Conservation (phyloP, 2,113 vertebrate genomes). For the Corythornis cristatus region DNA sequence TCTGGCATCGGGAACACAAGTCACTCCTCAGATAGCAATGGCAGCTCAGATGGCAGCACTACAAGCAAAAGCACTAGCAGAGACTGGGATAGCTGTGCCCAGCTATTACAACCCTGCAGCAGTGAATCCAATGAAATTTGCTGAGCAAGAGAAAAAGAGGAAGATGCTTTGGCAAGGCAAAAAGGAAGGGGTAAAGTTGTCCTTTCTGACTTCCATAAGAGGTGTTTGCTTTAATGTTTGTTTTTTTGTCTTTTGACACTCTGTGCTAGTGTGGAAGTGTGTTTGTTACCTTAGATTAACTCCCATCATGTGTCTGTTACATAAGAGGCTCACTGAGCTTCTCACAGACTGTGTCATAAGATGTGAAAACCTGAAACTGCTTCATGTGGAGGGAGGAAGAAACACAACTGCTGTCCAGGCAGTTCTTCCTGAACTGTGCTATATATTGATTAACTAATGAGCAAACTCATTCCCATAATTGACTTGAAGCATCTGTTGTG, state of each 20-base stretch:
- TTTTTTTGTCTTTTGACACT: not conserved
- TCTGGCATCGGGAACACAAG: slow-evolving; percentile 94
- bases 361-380: not conserved
- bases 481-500: not conserved
- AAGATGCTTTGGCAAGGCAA: slow-evolving; percentile 99
- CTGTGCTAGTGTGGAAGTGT: not conserved
- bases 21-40: slow-evolving; percentile 98
- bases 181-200: slow-evolving; percentile 90
- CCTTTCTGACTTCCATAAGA: not conserved
- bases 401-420: not conserved
- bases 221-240: not conserved
- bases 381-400: not conserved
- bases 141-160: slow-evolving; percentile 96
- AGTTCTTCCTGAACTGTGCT: not conserved
- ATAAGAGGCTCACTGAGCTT: not conserved
- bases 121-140: slow-evolving; percentile 97
- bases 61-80: slow-evolving; percentile 94
- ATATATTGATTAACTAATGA: not conserved
- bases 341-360: not conserved
- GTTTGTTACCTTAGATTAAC: not conserved
- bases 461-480: not conserved
- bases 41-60: slow-evolving; percentile 98
- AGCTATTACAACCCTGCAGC: slow-evolving; percentile 98
- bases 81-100: slow-evolving; percentile 97
- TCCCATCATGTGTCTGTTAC: not conserved